These are phyloP conservation scores for Platorchestia sp. DNA, from an alignment of 1,140 invertebrate species.

Conservation along the genomic window DNA sequence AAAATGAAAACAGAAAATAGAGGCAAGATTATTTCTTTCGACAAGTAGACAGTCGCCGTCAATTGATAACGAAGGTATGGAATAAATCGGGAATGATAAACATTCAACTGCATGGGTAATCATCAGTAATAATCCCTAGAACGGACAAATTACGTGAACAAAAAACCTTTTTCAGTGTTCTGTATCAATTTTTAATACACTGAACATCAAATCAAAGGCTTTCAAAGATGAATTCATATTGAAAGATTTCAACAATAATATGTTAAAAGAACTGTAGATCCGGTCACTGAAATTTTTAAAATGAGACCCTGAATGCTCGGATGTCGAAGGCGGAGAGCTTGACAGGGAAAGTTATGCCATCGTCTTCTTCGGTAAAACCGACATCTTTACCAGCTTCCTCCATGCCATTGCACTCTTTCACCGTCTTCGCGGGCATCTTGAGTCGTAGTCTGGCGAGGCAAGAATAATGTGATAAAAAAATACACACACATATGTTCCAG, in stretches of 20 bases:
- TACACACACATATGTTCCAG: neutral
- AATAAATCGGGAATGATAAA: neutral
- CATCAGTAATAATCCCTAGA: neutral
- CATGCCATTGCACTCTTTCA: slow-evolving; percentile 24
- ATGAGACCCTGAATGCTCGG: neutral
- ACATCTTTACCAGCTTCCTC: neutral
- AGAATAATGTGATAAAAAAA: neutral
- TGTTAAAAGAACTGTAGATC: neutral
- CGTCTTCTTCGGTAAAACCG: neutral
- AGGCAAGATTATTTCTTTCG: neutral
- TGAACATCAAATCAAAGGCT: neutral
- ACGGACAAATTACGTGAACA: neutral
- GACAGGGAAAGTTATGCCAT: neutral
- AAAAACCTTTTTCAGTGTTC: neutral
- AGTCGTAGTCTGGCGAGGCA: neutral
- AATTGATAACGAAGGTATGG: no score
- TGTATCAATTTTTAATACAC: neutral
- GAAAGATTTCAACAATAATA: neutral
- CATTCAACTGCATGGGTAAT: no score
- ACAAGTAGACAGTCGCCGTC: no score
- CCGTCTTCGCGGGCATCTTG: neutral
- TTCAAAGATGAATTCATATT: neutral
- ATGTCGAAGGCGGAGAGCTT: slow-evolving; percentile 37
- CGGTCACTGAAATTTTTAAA: neutral
- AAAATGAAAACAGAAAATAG: neutral